Percentiles rank a stretch among this genome's conserved stretches.
Evolutionary conservation across 1,140 invertebrate genomes (phyloP).

Genomic region (Asbolus verrucosus): DNA sequence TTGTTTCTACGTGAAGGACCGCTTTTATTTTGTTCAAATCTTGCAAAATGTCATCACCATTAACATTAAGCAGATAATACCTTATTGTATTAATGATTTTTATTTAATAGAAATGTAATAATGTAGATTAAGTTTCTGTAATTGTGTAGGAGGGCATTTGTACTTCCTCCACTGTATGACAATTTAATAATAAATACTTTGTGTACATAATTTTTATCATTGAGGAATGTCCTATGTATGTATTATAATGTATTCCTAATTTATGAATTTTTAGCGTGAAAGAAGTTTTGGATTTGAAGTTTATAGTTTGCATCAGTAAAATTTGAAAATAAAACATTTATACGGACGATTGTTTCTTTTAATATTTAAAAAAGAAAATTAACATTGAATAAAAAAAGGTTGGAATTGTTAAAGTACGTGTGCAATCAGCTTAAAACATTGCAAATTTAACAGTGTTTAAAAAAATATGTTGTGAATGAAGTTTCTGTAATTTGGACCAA

Average conservation of each 20-base stretch:
- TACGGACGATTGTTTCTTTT: too few relatives aligned
- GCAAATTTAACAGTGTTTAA: too few relatives aligned
- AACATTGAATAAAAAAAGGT: too few relatives aligned
- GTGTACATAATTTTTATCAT: conserved; percentile 48
- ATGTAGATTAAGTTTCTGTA: conserved; percentile 50
- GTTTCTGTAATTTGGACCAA: too few relatives aligned
- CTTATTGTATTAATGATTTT: conserved; percentile 43
- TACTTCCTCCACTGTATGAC: conserved; percentile 49
- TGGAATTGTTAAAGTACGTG: too few relatives aligned
- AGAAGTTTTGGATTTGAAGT: not conserved
- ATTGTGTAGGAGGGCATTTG: conserved; percentile 44
- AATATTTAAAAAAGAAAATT: too few relatives aligned
- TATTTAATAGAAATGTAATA: conserved; percentile 46
- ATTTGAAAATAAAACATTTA: too few relatives aligned
- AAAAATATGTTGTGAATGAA: too few relatives aligned
- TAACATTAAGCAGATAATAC: conserved; percentile 22
- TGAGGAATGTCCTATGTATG: conserved; percentile 18
- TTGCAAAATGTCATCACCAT: conserved; percentile 7
- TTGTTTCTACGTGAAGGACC: conserved; percentile 38
- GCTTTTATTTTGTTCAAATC: conserved; percentile 43
- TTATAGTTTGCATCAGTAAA: too few relatives aligned
- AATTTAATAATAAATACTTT: conserved; percentile 51
- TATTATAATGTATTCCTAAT: conserved; percentile 10
- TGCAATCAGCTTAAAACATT: too few relatives aligned
- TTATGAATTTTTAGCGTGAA: conserved; percentile 12